Conservation (phyloP, 2,113 vertebrate species). For the Bos javanicus region DNA sequence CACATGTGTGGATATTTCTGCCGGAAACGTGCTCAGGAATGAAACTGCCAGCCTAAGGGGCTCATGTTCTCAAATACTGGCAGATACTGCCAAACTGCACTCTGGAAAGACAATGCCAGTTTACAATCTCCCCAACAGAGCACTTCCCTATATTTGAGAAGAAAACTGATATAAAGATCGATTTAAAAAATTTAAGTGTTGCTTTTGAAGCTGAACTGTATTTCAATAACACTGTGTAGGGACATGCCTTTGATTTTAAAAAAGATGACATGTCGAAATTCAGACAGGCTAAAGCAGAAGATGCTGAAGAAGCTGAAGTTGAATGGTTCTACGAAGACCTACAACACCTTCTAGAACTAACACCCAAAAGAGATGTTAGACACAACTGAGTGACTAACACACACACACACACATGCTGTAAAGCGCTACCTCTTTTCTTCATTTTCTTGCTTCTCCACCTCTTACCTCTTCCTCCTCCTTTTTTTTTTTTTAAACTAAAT, state of each 20-base stretch:
- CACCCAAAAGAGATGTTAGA: not conserved
- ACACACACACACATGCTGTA: not conserved
- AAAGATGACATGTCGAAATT: not conserved
- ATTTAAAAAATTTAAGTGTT: not conserved
- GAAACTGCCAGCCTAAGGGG: not conserved
- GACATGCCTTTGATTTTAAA: not conserved
- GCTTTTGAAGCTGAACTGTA: not conserved
- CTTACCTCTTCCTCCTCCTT: rapidly evolving
- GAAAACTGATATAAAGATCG: not conserved
- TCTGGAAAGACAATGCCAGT: not conserved
- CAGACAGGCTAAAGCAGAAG: not conserved
- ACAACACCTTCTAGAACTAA: not conserved
- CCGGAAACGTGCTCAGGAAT: not conserved
- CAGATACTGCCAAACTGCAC: rapidly evolving
- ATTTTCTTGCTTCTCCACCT: not conserved
- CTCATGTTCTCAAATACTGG: not conserved
- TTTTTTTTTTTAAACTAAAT: not conserved
- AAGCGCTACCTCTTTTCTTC: not conserved
- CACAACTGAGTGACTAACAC: not conserved
- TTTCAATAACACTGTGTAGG: not conserved
- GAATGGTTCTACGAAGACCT: not conserved
- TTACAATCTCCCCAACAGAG: not conserved
- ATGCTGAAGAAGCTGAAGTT: not conserved
- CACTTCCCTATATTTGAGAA: not conserved
- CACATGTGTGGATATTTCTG: not conserved